Percentiles rank a stretch among this genome's conserved stretches.
Conservation (phyloP, 2,113 vertebrate species). For the Mustelus asterias region DNA sequence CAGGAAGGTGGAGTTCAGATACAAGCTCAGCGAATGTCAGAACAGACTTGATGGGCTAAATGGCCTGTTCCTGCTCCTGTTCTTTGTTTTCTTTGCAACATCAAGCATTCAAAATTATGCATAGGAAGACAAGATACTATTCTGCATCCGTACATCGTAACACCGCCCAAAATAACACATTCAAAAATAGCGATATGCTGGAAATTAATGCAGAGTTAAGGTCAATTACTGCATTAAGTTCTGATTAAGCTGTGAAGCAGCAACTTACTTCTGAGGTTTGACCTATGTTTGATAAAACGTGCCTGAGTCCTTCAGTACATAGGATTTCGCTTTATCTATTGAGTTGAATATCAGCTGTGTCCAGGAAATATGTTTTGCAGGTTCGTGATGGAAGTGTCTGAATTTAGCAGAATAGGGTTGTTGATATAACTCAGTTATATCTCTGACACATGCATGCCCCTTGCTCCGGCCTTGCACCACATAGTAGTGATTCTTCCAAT, state of each 20-base stretch:
- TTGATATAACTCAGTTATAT: no score
- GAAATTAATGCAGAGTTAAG: background rate
- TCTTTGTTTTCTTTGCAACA: background rate
- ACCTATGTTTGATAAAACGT: background rate
- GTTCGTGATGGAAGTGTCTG: no score
- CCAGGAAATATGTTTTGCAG: no score
- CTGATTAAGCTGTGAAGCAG: background rate
- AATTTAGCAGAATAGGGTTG: no score
- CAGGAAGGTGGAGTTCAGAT: background rate
- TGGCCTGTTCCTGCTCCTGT: background rate
- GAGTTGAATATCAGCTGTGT: background rate
- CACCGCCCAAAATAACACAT: background rate
- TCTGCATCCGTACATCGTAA: background rate
- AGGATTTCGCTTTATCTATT: background rate
- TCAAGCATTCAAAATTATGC: background rate
- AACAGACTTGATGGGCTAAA: background rate
- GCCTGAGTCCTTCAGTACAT: background rate
- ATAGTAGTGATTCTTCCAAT: background rate
- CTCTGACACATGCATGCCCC: no score
- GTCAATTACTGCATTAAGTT: background rate
- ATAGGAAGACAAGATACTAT: background rate
- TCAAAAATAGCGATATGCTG: background rate
- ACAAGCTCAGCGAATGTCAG: background rate
- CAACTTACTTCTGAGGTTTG: background rate
- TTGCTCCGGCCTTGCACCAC: background rate